Percentiles rank a stretch among this genome's conserved stretches.
phyloP scores from a whole-genome alignment of 2,797 vertebrate genomes.

The Pseudochaenichthys georgianus region DNA sequence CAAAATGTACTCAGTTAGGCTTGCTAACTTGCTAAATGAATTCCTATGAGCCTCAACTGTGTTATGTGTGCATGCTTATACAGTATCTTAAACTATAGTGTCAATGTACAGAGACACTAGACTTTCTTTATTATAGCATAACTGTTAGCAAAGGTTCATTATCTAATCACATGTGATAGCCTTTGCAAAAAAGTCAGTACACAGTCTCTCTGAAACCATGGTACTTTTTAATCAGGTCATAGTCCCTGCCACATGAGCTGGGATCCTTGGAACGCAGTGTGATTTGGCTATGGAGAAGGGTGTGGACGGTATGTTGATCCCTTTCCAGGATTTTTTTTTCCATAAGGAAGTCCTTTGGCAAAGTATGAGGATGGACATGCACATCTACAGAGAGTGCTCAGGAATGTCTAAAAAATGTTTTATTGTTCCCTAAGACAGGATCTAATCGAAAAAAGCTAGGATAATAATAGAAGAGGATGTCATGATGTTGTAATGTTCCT shows the following conservation, averaged over 20 bases:
- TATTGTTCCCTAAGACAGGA: slow-evolving; percentile 54
- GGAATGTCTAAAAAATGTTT: slow-evolving; percentile 61
- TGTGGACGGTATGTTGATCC: slow-evolving; percentile 63
- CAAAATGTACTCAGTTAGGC: too few relatives aligned
- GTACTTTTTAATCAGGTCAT: slow-evolving; percentile 39
- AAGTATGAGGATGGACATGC: slow-evolving; percentile 52
- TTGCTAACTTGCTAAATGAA: not conserved
- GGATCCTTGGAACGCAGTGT: slow-evolving; percentile 39
- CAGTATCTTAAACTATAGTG: too few relatives aligned
- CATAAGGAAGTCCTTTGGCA: slow-evolving; percentile 69
- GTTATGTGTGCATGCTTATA: too few relatives aligned
- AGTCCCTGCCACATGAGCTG: slow-evolving; percentile 36
- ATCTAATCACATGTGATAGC: slow-evolving; percentile 4
- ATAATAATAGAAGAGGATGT: slow-evolving; percentile 59
- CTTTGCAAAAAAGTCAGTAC: not conserved
- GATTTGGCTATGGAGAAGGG: slow-evolving; percentile 50
- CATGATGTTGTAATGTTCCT: slow-evolving; percentile 34
- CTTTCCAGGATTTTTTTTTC: slow-evolving; percentile 62
- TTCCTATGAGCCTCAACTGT: not conserved
- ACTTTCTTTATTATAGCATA: not conserved
- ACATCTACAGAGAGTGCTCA: slow-evolving; percentile 62
- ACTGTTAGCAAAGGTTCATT: not conserved
- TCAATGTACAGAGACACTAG: too few relatives aligned
- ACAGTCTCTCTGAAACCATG: slow-evolving; percentile 6
- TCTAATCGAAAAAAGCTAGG: slow-evolving; percentile 42